These are phyloP conservation scores for Syngnathoides biaculeatus DNA, from an alignment of 2,113 vertebrate species.

Conservation along the genomic window DNA sequence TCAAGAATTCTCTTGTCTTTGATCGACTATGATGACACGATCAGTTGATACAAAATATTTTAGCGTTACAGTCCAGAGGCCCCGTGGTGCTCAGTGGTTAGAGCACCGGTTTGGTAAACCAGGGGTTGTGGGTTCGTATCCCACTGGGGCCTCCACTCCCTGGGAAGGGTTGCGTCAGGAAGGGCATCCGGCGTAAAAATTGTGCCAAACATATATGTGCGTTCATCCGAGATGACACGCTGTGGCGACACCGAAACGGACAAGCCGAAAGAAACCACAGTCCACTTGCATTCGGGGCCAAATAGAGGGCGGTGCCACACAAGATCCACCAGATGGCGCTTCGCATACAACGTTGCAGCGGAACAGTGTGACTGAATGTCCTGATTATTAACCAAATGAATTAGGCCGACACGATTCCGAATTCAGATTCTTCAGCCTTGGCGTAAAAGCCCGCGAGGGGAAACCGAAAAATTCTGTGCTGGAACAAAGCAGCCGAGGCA, in stretches of 20 bases:
- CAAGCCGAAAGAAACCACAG: too few species aligned
- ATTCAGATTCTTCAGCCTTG: background rate
- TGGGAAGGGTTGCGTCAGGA: too few species aligned
- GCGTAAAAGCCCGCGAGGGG: background rate
- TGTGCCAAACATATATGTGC: too few species aligned
- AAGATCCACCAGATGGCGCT: background rate
- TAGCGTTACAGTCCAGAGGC: background rate
- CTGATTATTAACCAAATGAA: background rate
- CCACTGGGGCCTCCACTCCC: too few species aligned
- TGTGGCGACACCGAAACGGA: too few species aligned
- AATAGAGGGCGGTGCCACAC: background rate
- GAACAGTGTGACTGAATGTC: background rate
- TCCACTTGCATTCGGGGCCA: background rate
- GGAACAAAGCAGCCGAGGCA: slow-evolving; percentile 1
- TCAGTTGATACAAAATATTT: background rate
- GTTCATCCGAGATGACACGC: too few species aligned
- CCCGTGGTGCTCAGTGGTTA: too few species aligned
- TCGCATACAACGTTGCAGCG: background rate
- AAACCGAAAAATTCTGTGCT: background rate
- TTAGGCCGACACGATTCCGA: background rate
- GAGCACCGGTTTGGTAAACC: too few species aligned
- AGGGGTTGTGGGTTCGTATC: too few species aligned
- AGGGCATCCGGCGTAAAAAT: too few species aligned
- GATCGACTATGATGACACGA: background rate
- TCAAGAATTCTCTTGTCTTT: background rate